A percentile compares a stretch with the other conserved stretches of the same genome.
phyloP scores from a whole-genome alignment of 2,113 vertebrate species.

The Microtus montanus region DNA sequence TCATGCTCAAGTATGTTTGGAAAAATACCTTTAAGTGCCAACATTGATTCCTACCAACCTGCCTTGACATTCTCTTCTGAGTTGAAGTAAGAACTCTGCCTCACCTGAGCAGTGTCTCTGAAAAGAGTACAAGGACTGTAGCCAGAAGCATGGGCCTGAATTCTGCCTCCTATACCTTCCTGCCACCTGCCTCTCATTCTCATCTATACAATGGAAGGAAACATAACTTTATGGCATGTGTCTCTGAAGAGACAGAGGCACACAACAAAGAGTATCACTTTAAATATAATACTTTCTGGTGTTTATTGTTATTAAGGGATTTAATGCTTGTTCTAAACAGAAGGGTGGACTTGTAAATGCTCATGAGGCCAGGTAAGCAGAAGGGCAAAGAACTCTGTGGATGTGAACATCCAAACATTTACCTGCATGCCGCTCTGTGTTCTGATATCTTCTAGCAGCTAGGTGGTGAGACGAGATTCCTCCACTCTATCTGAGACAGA shows the following conservation, averaged over 20 bases:
- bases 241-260: neutral
- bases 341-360: neutral
- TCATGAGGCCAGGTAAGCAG: neutral
- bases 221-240: neutral
- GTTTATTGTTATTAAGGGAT: neutral
- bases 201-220: neutral
- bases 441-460: neutral
- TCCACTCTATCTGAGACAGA: neutral
- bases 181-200: neutral
- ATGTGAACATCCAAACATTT: neutral
- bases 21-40: neutral
- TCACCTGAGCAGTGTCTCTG: neutral
- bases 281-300: neutral
- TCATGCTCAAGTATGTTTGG: neutral
- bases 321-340: neutral
- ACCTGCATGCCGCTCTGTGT: too few species aligned
- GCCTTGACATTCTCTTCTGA: neutral
- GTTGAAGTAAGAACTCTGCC: neutral
- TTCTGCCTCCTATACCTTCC: neutral
- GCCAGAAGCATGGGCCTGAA: neutral
- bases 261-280: neutral
- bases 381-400: neutral
- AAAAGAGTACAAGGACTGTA: neutral
- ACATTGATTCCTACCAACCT: neutral
- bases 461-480: neutral